Evolutionary conservation across 2,113 vertebrate species (phyloP), one percentile per base, ranked within the genome.

Genomic region (Furnarius figulus): DNA sequence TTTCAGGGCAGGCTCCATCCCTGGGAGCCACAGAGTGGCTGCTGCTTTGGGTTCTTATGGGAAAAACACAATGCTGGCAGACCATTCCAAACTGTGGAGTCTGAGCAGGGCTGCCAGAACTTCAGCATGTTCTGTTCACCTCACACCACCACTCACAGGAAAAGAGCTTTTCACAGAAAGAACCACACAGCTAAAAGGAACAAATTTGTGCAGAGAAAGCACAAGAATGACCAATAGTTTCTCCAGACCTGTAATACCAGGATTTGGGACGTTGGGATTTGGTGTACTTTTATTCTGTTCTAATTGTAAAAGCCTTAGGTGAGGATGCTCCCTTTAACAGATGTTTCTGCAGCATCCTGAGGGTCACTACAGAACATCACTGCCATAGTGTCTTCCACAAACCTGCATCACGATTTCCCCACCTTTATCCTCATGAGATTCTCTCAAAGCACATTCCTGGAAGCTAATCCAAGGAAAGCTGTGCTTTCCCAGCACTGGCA

Each of bases 1-100:
- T 72, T 88, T 72, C 37, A 52, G 62, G 27, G 40, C 33, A 61
- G 68, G 35, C 4, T 1, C 21, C 5, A 3, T 50, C 21, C 56
- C 35, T 1, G 56, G 42, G 18, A 76, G 33, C 27, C 1, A 10
- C 21, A 47, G 33, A 75, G 35, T 19, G 31, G 24, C 49, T 67
- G 50, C 40, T 52, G 21, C 31, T 65, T 49, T 35, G 39, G 19
- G 31, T 68, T 46, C 44, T 65, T 35, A 35, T 0, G 2, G 39
- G 72, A 66, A 79, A 75, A 68, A 6, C 11, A 67, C 27, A 19
- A 23, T 47, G 52, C 10, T 75, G 39, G 63, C n/a, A 65, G 84
- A 58, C 31, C 42, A 47, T 6, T 2, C 44, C 71, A 72, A 46
- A 21, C 11, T 0, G 0, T 3, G 46, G 2, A 22, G 28, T 33